Base-by-base conservation (phyloP, 2,113 vertebrate species). In the Pampusana beccarii region DNA sequence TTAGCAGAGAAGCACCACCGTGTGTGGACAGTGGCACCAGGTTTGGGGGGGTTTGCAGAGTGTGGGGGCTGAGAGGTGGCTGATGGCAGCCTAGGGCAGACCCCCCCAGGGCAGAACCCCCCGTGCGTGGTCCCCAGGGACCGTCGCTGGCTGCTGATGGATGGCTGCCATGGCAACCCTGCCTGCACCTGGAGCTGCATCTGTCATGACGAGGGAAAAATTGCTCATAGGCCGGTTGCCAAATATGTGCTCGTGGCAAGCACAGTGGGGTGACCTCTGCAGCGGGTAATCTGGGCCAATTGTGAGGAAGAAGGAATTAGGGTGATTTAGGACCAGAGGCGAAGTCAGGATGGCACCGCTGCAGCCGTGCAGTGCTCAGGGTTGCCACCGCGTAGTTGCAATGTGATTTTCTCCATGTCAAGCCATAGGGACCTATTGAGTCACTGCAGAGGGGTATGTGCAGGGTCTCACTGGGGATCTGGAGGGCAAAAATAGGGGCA, bases 101-200 rank as follows among this genome's bases (percentile, higher is more conserved):
- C 69, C 67, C 67, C 64, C 60, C 60, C 40, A 12, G 82, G 7
- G 34, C 56, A n/a, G 56, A 33, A 33, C 60, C 48, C 3, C 2
- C 50, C 50, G 9, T 18, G 1, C 5, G 0, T 0, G 4, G 69
- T 88, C 91, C 88, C 93, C 8, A 3, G 62, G 81, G 84, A 11
- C 23, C 72, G 71, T 57, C 7, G 0, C 65, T 72, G 64, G 65
- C 66, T 70, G 64, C 19, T 10, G 8, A 57, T 88, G 94, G 93
- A 78, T 91, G 88, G 91, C 86, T 97, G 95, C 95, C 91, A 93
- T 96, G 93, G 93, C 94, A 97, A 92, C 93, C 69, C 75, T 79
- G 74, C 87, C 79, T 75, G 77, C 4, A 5, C 90, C 86, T 2
- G 1, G n/a, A 80, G 91, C 86, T 8, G 2, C 60, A 16, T 91